phyloP scores from a whole-genome alignment of 2,888 invertebrate genomes.

The Tipula vernalis region DNA sequence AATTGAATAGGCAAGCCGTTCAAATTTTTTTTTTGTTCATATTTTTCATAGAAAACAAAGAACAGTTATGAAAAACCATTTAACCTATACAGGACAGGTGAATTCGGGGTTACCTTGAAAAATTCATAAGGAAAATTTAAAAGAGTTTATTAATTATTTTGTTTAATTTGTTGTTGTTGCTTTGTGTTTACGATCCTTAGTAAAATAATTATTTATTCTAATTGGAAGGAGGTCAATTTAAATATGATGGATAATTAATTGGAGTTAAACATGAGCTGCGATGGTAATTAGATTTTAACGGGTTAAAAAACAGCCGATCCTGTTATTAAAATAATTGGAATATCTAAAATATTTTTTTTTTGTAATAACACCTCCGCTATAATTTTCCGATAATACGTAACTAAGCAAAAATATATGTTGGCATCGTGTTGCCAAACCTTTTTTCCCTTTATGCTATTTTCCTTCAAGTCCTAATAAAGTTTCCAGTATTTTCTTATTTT shows the following conservation, averaged over 20 bases:
- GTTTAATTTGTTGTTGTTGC: neutral
- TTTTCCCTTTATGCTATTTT: neutral
- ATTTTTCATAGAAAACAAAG: neutral
- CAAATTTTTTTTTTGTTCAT: neutral
- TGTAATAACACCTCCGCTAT: neutral
- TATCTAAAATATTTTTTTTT: neutral
- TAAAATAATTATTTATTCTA: neutral
- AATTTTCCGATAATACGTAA: neutral
- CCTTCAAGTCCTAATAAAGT: neutral
- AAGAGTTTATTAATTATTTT: neutral
- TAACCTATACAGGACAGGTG: constrained; percentile 5
- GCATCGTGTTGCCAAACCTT: neutral
- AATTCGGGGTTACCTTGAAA: neutral
- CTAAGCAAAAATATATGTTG: neutral
- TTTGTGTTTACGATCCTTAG: neutral
- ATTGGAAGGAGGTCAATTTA: neutral
- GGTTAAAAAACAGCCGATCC: no score
- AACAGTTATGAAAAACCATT: neutral
- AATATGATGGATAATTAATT: neutral
- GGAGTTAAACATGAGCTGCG: neutral
- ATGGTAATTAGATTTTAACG: neutral
- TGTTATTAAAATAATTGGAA: neutral
- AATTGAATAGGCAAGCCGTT: neutral
- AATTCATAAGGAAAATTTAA: neutral
- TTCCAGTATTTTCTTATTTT: neutral